Conservation (phyloP, 2,113 vertebrate species). For the Chionomys nivalis region DNA sequence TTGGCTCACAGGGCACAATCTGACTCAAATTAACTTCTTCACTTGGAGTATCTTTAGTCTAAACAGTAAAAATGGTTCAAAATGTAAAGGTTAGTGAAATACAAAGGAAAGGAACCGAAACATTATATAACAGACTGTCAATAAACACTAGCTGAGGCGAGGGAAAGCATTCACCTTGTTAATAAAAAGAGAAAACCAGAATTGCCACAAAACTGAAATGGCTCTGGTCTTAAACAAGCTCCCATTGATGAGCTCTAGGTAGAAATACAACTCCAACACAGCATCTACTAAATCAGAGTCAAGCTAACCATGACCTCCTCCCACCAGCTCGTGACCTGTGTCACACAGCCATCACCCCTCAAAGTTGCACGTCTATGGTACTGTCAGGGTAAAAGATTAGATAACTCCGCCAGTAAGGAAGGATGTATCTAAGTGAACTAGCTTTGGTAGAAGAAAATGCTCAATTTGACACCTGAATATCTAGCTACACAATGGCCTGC, state of each 20-base stretch:
- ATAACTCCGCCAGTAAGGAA: neutral
- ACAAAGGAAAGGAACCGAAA: neutral
- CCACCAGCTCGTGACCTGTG: neutral
- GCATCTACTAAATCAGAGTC: slow-evolving; percentile 16
- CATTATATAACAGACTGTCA: slow-evolving; percentile 19
- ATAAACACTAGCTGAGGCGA: slow-evolving; percentile 5
- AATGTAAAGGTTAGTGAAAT: slow-evolving; percentile 10
- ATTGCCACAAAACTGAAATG: neutral
- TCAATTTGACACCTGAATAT: neutral
- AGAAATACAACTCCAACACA: neutral
- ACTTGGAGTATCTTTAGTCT: slow-evolving; percentile 89
- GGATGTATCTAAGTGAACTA: neutral
- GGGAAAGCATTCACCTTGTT: neutral
- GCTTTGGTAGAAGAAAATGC: slow-evolving; percentile 8
- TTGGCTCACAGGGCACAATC: slow-evolving; percentile 88
- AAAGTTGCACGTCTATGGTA: neutral
- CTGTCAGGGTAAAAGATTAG: neutral
- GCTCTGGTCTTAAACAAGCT: neutral
- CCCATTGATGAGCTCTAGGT: neutral
- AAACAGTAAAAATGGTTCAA: slow-evolving; percentile 61
- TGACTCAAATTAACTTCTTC: slow-evolving; percentile 92
- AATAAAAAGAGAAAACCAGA: neutral
- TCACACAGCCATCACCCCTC: neutral
- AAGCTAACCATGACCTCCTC: neutral
- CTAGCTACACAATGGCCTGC: neutral